These are phyloP conservation scores for Naso thynnoides DNA, from an alignment of 2,797 vertebrate species.

Conservation along the genomic window DNA sequence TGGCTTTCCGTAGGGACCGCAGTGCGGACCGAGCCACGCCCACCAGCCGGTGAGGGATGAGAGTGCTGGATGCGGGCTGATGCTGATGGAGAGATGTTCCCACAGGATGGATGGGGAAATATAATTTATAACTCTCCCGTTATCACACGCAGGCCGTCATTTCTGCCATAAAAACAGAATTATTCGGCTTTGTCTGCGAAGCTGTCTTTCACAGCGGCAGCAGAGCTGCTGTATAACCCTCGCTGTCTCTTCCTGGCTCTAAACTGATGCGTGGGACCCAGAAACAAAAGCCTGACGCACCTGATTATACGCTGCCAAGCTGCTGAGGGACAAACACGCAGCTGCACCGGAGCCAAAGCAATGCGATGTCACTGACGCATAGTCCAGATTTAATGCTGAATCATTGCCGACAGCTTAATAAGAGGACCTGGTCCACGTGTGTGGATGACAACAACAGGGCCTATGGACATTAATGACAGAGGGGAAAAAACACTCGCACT, in stretches of 20 bases:
- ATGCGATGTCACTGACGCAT: slow-evolving; percentile 62
- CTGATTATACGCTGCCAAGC: slow-evolving; percentile 29
- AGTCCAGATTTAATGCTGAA: slow-evolving; percentile 68
- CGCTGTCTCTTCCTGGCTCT: not conserved
- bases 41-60: slow-evolving; percentile 86
- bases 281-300: slow-evolving; percentile 70
- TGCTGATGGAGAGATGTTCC: slow-evolving; percentile 46
- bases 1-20: slow-evolving; percentile 95
- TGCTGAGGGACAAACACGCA: slow-evolving; percentile 31
- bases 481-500: not conserved
- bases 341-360: slow-evolving; percentile 24
- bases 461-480: slow-evolving; percentile 3
- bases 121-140: slow-evolving; percentile 2
- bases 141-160: too few species aligned
- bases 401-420: slow-evolving; percentile 63
- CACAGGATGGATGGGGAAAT: slow-evolving; percentile 7
- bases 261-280: slow-evolving; percentile 13
- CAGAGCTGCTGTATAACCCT: not conserved
- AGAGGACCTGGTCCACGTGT: slow-evolving; percentile 46
- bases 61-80: slow-evolving; percentile 71
- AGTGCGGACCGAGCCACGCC: slow-evolving; percentile 97
- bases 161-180: not conserved
- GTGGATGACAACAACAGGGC: slow-evolving; percentile 54
- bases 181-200: too few species aligned
- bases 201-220: not conserved